Evolutionary conservation across 2,113 vertebrate species (phyloP), one percentile per base, ranked within the genome.

Genomic region (Carassius carassius): DNA sequence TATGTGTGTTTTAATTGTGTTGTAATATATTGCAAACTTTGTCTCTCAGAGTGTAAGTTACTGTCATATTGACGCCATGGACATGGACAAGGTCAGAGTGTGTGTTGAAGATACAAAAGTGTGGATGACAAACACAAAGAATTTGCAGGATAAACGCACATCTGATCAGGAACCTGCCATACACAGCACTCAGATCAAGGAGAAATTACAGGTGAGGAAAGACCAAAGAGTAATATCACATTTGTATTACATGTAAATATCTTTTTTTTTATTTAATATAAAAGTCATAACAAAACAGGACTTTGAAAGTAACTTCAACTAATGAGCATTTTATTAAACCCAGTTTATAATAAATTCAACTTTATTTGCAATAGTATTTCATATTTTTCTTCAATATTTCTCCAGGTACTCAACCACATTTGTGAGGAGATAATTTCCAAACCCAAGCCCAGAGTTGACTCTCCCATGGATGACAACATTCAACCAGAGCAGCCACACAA

Each of bases 1-100:
- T 41, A 3, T 69, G 9, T 8, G 44, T 25, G 13, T 74, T 73
- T 44, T 17, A 49, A 51, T 10, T 37, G 35, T 37, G 35, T 37
- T 37, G 35, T 37, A 37, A 76, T 60, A 21, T 29, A 47, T 47
- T 13, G 19, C 41, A 32, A 5, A 17, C 4, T 51, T 44, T 67
- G 2, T 82, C 51, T 23, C 6, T 19, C 88, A 96, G 96, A 94
- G 93, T 90, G 94, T 95, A 76, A 93, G 92, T 5, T 96, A 95
- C 2, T 94, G 90, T 75, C 95, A 96, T 54, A 95, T 96, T 0
- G 94, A 95, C 84, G 93, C 92, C 69, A 92, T 92, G 63, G 95
- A 96, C 87, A 95, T 96, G 90, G 94, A 94, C 86, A 95, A 96
- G 87, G 95, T 96, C 4, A 94, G 94, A 84, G 95, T 92, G 60